Evolutionary conservation across 2,888 invertebrate species (phyloP), one percentile per base, ranked within the genome.

Genomic region (Lycocerus yunnanus): DNA sequence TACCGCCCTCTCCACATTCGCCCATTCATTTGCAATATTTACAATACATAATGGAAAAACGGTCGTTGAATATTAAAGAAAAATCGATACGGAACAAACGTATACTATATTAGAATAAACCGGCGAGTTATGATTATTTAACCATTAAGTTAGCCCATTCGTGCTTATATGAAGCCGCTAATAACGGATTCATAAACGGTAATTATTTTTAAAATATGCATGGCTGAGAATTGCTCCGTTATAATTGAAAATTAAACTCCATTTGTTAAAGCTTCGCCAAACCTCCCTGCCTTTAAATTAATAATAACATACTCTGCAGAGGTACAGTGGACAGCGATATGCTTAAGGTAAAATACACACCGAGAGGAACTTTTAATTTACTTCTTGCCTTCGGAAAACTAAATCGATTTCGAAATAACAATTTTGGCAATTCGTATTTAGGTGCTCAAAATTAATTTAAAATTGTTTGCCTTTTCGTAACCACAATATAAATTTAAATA

Each of bases 191-290:
- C 71, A 71, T 71, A 71, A 71, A 71, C 16, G 24, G 58, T 59
- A 71, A 71, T 67, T 71, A 61, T 66, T 71, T 71, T 71, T 71
- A 63, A 72, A 72, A 72, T 72, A 68, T 72, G 72, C 72, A 72
- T 72, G 68, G 58, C 15, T 65, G 72, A 61, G 58, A 72, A 21
- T 68, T 67, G 61, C 72, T 15, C 72, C 72, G 24, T 68, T 16
- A 20, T 72, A 72, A 72, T 72, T 72, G 72, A 72, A 72, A 72
- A 72, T 72, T 72, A 72, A 72, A 72, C 68, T 68, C 68, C 65
- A 61, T 72, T 72, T 72, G 72, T 72, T 68, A 68, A 43, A 58
- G 68, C 68, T 21, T 63, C 59, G 18, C 59, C 68, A 27, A 65
- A 72, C 59, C 68, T 65, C 60, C 68, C 72, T 60, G 58, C 27